Base-by-base conservation (phyloP, 2,797 vertebrate species). In the Apogon talboti region DNA sequence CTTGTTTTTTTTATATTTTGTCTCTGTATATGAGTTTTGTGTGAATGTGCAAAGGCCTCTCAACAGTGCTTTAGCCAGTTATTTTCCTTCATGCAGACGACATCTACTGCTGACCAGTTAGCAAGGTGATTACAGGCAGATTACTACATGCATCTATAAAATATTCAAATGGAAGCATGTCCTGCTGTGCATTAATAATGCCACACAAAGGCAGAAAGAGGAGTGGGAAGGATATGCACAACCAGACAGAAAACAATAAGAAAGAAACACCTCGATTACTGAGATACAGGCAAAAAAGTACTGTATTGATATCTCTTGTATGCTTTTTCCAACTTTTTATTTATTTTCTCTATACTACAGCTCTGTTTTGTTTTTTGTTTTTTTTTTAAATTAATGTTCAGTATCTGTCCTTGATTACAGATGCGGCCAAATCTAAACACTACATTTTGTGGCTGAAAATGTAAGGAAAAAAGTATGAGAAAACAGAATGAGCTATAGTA, bases 121-220 rank as follows among this genome's bases (percentile, higher is more conserved):
- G 96, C 93, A 92, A 95, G 94, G 92, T 90, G 94, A 96, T 97
- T 96, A 97, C 95, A 96, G 94, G 93, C 94, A 95, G 95, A 97
- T 97, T 96, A 96, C 95, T 93, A 93, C 93, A 94, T 94, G 93
- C 94, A 51, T 86, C 95, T 96, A 96, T 96, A 94, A 97, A 96
- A 97, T 96, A 97, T 97, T 97, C 94, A 98, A 96, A 96, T 95
- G 94, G 71, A 89, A 94, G 95, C 93, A 92, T 95, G 94, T 95
- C 95, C 94, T 94, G 93, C 94, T 95, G 95, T 95, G 95, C 95
- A 96, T 96, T 97, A 96, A 96, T 97, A 96, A 96, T 94, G 95
- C 93, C 93, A 94, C 93, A 94, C 92, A 92, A 94, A 95, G 94
- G 94, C 91, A 92, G 92, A 92, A 92, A 93, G 90, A 92, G 56